Evolutionary conservation across 2,888 invertebrate species (phyloP).

Genomic region (Synergus japonicus): DNA sequence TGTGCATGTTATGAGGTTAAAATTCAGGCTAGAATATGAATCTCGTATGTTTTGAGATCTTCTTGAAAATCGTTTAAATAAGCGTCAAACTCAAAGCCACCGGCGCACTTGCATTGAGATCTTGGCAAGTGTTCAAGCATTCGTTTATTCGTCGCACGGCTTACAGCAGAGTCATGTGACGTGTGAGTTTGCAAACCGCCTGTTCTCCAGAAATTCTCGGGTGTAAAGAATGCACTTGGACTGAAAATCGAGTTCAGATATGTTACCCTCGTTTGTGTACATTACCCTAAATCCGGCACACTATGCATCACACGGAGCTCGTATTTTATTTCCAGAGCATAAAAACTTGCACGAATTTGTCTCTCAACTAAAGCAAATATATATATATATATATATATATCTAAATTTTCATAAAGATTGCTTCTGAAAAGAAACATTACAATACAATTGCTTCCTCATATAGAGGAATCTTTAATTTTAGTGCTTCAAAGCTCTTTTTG

Average conservation of each 20-base stretch:
- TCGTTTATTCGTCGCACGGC: constrained; percentile 60
- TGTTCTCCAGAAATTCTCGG: constrained; percentile 50
- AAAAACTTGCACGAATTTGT: constrained; percentile 10
- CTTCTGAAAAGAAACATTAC: neutral
- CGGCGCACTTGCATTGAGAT: constrained; percentile 58
- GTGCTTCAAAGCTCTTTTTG: neutral
- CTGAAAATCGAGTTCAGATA: constrained; percentile 9
- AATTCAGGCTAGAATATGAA: neutral
- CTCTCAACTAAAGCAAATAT: neutral
- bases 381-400: no score
- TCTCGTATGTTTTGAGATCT: neutral
- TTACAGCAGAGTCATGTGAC: constrained; percentile 46
- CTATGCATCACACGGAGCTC: neutral
- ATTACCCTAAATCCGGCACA: constrained; percentile 9
- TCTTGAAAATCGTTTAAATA: constrained; percentile 41
- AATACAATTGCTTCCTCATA: neutral
- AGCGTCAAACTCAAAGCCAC: constrained; percentile 43
- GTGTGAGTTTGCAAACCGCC: constrained; percentile 49
- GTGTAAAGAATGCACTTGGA: constrained; percentile 53
- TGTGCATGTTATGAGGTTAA: neutral
- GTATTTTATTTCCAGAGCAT: constrained; percentile 20
- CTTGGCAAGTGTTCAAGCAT: constrained; percentile 70
- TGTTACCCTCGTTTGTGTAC: constrained; percentile 4
- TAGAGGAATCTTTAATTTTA: neutral
- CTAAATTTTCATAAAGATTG: neutral